phyloP scores from a whole-genome alignment of 2,888 invertebrate genomes.

The Chrysodeixis includens region DNA sequence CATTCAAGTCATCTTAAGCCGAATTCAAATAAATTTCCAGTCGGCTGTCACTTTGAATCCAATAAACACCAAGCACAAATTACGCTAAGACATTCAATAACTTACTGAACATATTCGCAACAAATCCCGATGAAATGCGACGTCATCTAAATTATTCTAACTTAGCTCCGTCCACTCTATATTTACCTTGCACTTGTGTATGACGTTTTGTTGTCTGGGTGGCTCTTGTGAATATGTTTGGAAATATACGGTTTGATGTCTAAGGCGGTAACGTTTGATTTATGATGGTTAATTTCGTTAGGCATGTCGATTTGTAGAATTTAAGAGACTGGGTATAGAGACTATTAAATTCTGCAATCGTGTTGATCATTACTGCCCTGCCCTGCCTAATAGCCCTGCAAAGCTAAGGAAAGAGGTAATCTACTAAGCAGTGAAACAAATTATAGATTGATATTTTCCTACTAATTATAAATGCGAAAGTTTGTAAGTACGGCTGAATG shows the following conservation, averaged over 20 bases:
- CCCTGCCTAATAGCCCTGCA: too few species aligned
- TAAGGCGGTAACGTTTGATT: constrained; percentile 19
- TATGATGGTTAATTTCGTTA: not conserved
- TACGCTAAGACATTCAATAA: constrained; percentile 30
- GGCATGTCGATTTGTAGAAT: too few species aligned
- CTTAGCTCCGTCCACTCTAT: constrained; percentile 64
- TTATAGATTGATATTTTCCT: too few species aligned
- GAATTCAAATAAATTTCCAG: not conserved
- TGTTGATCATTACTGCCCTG: too few species aligned
- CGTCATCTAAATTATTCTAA: constrained; percentile 46
- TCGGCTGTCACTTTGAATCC: constrained; percentile 15
- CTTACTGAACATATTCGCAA: constrained; percentile 31
- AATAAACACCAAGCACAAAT: constrained; percentile 9
- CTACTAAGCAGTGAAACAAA: too few species aligned
- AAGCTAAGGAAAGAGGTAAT: too few species aligned
- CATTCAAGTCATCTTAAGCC: not conserved
- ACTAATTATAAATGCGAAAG: too few species aligned
- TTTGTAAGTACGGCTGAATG: too few species aligned
- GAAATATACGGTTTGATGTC: constrained; percentile 57
- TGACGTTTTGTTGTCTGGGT: constrained; percentile 84
- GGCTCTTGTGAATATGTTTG: constrained; percentile 68
- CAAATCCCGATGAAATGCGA: constrained; percentile 32
- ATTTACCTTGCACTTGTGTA: constrained; percentile 74
- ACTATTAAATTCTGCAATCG: too few species aligned
- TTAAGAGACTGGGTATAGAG: too few species aligned